These are phyloP conservation scores for Actinia tenebrosa DNA, from an alignment of 64 coral and sea anemone genomes.

Conservation along the genomic window DNA sequence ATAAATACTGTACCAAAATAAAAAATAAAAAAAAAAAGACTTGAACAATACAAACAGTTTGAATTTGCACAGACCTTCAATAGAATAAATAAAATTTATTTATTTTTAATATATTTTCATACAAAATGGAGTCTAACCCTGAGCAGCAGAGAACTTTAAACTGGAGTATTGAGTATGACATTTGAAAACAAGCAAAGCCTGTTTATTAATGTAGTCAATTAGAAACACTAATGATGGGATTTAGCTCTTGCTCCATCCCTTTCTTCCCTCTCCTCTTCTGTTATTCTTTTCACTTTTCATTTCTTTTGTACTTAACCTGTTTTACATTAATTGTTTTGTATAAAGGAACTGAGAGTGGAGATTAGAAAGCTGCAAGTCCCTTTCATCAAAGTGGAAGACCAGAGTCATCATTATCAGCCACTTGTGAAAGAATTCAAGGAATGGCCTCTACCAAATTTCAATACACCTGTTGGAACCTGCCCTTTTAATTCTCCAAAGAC, in stretches of 20 bases:
- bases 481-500: slow-evolving; percentile 69
- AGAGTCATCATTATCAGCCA: slow-evolving; percentile 70
- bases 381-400: slow-evolving; percentile 91
- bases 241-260: too few species aligned
- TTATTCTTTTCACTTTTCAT: too few species aligned
- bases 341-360: slow-evolving; percentile 27
- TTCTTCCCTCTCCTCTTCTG: too few species aligned
- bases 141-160: too few species aligned
- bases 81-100: background rate
- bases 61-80: too few species aligned
- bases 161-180: too few species aligned
- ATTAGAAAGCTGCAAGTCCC: slow-evolving; percentile 63
- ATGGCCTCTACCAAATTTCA: slow-evolving; percentile 69
- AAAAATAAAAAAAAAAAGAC: background rate
- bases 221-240: too few species aligned
- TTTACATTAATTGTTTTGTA: background rate
- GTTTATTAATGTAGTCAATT: too few species aligned
- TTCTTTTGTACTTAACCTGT: background rate
- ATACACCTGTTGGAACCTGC: slow-evolving; percentile 41
- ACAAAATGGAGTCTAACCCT: too few species aligned
- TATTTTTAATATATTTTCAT: too few species aligned
- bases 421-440: slow-evolving; percentile 83
- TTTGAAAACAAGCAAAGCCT: too few species aligned
- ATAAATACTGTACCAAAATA: too few species aligned
- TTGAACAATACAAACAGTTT: background rate